Conservation (phyloP, 2,888 invertebrate genomes). For the Steromphala cineraria region DNA sequence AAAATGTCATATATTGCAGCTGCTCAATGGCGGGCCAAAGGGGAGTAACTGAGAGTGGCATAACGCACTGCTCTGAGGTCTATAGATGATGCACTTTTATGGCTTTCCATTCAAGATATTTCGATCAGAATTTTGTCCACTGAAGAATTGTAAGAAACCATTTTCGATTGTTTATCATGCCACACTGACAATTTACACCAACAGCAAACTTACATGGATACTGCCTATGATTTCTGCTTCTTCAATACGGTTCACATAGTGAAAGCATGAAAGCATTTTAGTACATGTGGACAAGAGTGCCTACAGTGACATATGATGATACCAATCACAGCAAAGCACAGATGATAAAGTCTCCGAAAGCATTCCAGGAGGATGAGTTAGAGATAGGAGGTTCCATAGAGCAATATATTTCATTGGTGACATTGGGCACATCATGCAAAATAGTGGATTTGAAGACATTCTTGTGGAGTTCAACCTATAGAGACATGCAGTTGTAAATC, state of each 20-base stretch:
- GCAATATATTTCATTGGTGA: constrained; percentile 29
- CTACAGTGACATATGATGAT: constrained; percentile 29
- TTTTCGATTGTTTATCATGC: not conserved
- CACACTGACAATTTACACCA: not conserved
- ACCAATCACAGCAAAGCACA: constrained; percentile 34
- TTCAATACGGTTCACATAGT: not conserved
- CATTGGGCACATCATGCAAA: constrained; percentile 21
- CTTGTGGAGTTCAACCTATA: constrained; percentile 17
- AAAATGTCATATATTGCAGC: no score
- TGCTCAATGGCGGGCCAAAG: no score
- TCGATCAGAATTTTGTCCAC: not conserved
- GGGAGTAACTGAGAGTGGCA: no score
- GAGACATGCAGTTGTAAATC: constrained; percentile 15
- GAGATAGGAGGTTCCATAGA: constrained; percentile 28
- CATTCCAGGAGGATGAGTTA: constrained; percentile 26
- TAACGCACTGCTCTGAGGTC: no score
- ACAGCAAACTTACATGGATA: not conserved
- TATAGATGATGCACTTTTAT: not conserved
- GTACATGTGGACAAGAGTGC: constrained; percentile 20
- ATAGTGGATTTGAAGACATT: not conserved
- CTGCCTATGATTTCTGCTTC: constrained; percentile 23
- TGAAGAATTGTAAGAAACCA: not conserved
- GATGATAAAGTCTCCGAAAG: constrained; percentile 23
- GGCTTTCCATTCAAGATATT: not conserved
- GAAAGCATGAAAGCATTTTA: constrained; percentile 24